A percentile compares a stretch with the other conserved stretches of the same genome.
Conservation (phyloP, 2,888 invertebrate species). For the Polia nebulosa region DNA sequence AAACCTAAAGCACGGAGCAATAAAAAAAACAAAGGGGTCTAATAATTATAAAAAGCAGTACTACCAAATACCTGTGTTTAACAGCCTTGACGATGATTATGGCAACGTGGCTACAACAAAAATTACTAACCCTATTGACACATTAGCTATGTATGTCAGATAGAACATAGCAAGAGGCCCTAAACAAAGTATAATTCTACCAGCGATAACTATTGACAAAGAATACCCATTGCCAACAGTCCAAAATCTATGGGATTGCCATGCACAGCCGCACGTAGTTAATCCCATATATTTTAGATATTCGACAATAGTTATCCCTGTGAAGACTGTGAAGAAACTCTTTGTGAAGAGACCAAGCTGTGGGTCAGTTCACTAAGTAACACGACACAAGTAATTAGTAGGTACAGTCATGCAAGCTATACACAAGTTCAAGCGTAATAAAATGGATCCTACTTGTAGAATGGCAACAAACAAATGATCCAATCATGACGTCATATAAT, state of each 20-base stretch:
- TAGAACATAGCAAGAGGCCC: not conserved
- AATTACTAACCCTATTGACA: not conserved
- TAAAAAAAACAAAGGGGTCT: no score
- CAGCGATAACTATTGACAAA: not conserved
- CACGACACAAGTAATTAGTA: not conserved
- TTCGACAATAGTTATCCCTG: no score
- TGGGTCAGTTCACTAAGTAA: not conserved
- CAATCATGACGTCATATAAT: conserved; percentile 55
- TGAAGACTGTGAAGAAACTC: no score
- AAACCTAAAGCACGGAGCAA: no score
- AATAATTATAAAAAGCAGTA: no score
- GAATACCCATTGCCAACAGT: not conserved
- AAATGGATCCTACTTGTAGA: not conserved
- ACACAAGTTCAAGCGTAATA: not conserved
- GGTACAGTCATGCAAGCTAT: not conserved
- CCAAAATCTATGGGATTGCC: not conserved
- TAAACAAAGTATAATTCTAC: not conserved
- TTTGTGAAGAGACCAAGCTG: no score
- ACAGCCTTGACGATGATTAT: not conserved
- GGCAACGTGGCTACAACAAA: not conserved
- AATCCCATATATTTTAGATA: not conserved
- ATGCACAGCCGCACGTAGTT: not conserved
- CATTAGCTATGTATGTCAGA: not conserved
- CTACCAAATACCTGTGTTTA: not conserved
- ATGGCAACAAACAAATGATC: conserved; percentile 18